Base-by-base conservation (phyloP, 1,140 invertebrate genomes). In the Sminthurinus signatus region DNA sequence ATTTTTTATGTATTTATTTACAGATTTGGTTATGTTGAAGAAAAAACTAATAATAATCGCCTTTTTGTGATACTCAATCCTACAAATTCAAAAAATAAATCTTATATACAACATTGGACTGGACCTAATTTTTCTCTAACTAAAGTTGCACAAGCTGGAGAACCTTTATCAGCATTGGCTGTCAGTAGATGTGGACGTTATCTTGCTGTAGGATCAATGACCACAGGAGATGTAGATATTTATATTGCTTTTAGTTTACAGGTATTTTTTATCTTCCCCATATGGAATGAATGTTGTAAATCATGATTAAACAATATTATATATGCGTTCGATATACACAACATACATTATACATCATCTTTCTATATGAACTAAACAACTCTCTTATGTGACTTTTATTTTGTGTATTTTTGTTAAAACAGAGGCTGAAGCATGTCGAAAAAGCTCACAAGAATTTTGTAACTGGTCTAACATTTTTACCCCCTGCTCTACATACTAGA, bases 361-460 rank as follows among this genome's bases (percentile, higher is more conserved):
- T 8, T 5, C 52, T 29, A 10, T 29, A 12, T 29, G 5, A 17
- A 19, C 8, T 5, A 8, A 15, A 10, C 27, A 55, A 19, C n/a
- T n/a, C 14, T 10, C 4, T 19, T 55, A 3, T 19, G 15, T 4
- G 8, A 58, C 27, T 17, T 55, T 62, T 55, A 55, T 42, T 43
- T 61, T 65, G 23, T 32, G 50, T 51, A 65, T 66, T 54, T 65
- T n/a, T n/a, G n/a, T 78, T 81, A 42, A 10, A n/a, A 56, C 77
- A 94, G 86, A 85, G 83, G 74, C 81, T 92, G 50, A 81, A 94
- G 66, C 85, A 87, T 75, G 84, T 94, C 72, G 80, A 84, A 69
- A 83, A 84, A 73, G 90, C 88, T 65, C 94, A 97, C 80, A 88
- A 86, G 67, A 94, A 93, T 85, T 96, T 96, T 80, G 88, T 96